These are phyloP conservation scores for Eledone cirrhosa DNA, from an alignment of 2,888 invertebrate genomes.

Conservation along the genomic window DNA sequence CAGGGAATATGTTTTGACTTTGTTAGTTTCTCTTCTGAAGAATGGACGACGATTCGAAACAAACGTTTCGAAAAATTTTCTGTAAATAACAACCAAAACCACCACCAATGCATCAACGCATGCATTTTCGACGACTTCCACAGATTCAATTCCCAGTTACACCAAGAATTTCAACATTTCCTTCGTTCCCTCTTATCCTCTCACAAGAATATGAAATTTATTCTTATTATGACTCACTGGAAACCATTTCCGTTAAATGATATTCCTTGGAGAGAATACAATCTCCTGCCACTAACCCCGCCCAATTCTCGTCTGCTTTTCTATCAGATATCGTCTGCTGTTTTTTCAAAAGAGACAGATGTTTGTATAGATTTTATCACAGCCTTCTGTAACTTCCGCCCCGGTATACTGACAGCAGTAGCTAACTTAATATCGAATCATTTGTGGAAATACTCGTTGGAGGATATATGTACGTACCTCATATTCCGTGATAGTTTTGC, in stretches of 20 bases:
- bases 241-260: background rate
- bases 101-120: background rate
- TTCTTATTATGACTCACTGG: background rate
- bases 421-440: background rate
- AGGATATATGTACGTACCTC: background rate
- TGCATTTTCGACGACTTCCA: constrained; percentile 1
- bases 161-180: background rate
- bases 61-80: no score
- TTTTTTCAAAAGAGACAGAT: background rate
- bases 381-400: background rate
- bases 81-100: no score
- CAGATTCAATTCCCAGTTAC: background rate
- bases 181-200: background rate
- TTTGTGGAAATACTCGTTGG: background rate
- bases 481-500: background rate
- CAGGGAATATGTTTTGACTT: no score
- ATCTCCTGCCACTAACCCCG: background rate
- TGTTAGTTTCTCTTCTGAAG: no score
- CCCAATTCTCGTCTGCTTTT: background rate
- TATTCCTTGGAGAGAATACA: background rate
- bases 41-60: no score
- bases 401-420: background rate
- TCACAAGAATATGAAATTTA: background rate
- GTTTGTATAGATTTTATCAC: background rate
- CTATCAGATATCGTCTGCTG: background rate